Conservation (phyloP, 2,113 vertebrate genomes). For the Lepus europaeus region DNA sequence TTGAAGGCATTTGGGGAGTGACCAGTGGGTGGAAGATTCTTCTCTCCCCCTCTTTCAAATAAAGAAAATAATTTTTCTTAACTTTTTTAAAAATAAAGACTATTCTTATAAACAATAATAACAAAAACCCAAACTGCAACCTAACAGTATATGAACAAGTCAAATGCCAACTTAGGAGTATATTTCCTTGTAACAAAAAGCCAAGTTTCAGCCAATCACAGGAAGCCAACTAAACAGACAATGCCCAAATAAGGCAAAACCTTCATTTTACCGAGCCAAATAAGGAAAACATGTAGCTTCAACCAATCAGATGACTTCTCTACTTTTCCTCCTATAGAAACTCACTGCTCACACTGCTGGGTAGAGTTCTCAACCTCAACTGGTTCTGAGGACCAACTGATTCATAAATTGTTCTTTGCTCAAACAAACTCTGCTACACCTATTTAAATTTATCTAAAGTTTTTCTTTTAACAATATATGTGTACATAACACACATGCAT, state of each 20-base stretch:
- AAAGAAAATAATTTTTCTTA: too few species aligned
- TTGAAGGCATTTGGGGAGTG: too few species aligned
- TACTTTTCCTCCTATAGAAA: not conserved
- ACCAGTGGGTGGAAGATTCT: too few species aligned
- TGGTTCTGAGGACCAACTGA: not conserved
- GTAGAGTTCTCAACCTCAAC: not conserved
- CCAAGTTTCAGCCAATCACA: not conserved
- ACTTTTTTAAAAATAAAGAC: too few species aligned
- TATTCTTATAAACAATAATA: too few species aligned
- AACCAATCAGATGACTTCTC: not conserved
- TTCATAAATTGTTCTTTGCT: not conserved
- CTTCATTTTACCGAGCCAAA: not conserved
- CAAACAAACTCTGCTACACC: not conserved
- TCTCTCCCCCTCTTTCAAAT: too few species aligned
- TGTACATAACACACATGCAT: not conserved
- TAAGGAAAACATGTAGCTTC: not conserved
- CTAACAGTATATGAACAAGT: not conserved
- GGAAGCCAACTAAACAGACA: not conserved
- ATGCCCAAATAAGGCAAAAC: not conserved
- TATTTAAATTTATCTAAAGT: not conserved
- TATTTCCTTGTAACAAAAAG: not conserved
- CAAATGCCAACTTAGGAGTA: not conserved
- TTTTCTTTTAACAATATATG: not conserved
- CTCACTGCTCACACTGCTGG: not conserved
- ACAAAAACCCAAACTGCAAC: not conserved